phyloP scores from a whole-genome alignment of 1,140 invertebrate genomes.

The Drosophila arawakana region DNA sequence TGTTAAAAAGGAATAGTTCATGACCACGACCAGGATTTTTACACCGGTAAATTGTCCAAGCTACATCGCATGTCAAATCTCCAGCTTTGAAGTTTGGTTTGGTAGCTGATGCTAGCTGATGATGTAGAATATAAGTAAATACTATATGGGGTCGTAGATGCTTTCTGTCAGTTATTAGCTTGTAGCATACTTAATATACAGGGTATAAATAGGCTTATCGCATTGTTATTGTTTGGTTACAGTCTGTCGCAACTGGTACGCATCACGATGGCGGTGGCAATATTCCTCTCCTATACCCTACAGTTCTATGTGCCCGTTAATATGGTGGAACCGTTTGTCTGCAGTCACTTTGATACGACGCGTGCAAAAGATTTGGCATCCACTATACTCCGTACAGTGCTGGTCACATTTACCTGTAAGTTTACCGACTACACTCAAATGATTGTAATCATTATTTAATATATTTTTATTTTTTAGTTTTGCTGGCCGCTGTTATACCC shows the following conservation, averaged over 20 bases:
- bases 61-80: too few species aligned
- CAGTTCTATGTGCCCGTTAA: slow-evolving; percentile 97
- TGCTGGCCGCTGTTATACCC: slow-evolving; percentile 93
- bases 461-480: slow-evolving; percentile 86
- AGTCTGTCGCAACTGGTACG: slow-evolving; percentile 93
- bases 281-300: slow-evolving; percentile 94
- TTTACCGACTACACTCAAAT: slow-evolving; percentile 35
- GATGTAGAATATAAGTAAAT: too few species aligned
- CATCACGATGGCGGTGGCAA: slow-evolving; percentile 93
- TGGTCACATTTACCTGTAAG: slow-evolving; percentile 94
- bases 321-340: slow-evolving; percentile 92
- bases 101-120: too few species aligned
- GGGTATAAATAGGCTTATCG: too few species aligned
- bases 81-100: too few species aligned
- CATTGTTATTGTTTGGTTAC: slow-evolving; percentile 52
- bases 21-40: too few species aligned
- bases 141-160: too few species aligned
- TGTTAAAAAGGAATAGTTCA: too few species aligned
- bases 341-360: slow-evolving; percentile 87
- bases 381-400: slow-evolving; percentile 88
- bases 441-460: slow-evolving; percentile 55
- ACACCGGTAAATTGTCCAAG: too few species aligned
- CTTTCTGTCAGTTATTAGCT: too few species aligned
- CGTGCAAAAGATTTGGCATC: slow-evolving; percentile 88
- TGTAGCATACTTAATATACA: too few species aligned